A percentile compares a stretch with the other conserved stretches of the same genome.
Conservation (phyloP, 1,140 invertebrate genomes). For the Papilio aristodemus region DNA sequence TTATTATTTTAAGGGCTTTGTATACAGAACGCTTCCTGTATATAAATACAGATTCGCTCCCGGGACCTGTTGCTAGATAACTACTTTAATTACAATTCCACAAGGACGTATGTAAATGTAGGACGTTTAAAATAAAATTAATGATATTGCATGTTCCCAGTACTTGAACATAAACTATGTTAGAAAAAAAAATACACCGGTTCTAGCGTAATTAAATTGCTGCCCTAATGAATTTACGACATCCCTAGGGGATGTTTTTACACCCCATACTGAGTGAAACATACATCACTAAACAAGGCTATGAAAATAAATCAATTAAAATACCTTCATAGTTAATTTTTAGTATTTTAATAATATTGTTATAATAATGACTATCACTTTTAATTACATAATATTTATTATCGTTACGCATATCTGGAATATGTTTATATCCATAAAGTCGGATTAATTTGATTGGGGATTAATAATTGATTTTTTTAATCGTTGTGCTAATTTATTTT, state of each 20-base stretch:
- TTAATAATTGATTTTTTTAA: slow-evolving; percentile 8
- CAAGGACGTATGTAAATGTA: slow-evolving; percentile 2
- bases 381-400: background rate
- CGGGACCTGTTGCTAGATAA: background rate
- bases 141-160: slow-evolving; percentile 14
- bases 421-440: slow-evolving; percentile 2
- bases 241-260: slow-evolving; percentile 41
- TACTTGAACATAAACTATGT: slow-evolving; percentile 16
- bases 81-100: slow-evolving; percentile 12
- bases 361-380: background rate
- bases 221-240: slow-evolving; percentile 55
- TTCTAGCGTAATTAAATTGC: slow-evolving; percentile 43
- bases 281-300: slow-evolving; percentile 15
- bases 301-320: background rate
- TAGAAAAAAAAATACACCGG: slow-evolving; percentile 1
- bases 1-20: no score
- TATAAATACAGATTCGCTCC: background rate
- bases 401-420: background rate
- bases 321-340: background rate
- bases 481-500: background rate
- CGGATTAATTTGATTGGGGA: background rate
- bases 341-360: no score
- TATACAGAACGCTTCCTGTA: no score
- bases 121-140: slow-evolving; percentile 21
- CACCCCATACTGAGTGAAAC: slow-evolving; percentile 15